Percentiles rank a stretch among this genome's conserved stretches.
Evolutionary conservation across 2,797 vertebrate species (phyloP).

Genomic region (Aphelocoma californica): DNA sequence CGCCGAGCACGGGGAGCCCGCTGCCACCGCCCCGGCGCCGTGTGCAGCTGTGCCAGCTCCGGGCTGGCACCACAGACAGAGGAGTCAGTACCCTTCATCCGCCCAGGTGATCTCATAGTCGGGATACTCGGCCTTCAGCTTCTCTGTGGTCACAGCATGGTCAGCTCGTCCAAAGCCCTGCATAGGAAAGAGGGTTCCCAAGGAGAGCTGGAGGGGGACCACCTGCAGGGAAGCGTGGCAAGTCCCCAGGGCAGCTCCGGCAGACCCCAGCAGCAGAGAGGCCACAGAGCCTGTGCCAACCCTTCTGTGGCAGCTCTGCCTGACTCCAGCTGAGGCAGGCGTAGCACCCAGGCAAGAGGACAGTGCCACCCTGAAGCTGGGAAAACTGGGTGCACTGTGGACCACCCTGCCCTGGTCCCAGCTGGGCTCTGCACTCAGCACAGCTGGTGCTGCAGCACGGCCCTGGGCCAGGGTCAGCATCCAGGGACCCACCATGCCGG

Average conservation of each 20-base stretch:
- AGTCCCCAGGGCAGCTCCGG: too few relatives aligned
- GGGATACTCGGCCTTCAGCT: slow-evolving; percentile 85
- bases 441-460: background rate
- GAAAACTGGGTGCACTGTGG: too few relatives aligned
- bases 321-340: too few relatives aligned
- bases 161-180: slow-evolving; percentile 92
- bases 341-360: background rate
- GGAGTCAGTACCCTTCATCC: slow-evolving; percentile 89
- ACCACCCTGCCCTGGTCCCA: background rate
- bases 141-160: slow-evolving; percentile 85
- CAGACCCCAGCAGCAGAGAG: background rate
- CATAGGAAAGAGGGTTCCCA: background rate
- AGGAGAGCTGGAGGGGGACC: background rate
- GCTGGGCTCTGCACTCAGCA: background rate
- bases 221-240: fast-evolving
- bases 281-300: fast-evolving
- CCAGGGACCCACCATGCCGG: background rate
- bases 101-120: slow-evolving; percentile 92
- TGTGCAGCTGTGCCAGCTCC: fast-evolving
- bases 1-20: fast-evolving
- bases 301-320: background rate
- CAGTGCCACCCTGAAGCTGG: background rate
- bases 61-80: background rate
- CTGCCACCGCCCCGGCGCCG: fast-evolving
- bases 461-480: too few relatives aligned